Evolutionary conservation across 2,113 vertebrate genomes (phyloP).

Genomic region (Fulica atra): DNA sequence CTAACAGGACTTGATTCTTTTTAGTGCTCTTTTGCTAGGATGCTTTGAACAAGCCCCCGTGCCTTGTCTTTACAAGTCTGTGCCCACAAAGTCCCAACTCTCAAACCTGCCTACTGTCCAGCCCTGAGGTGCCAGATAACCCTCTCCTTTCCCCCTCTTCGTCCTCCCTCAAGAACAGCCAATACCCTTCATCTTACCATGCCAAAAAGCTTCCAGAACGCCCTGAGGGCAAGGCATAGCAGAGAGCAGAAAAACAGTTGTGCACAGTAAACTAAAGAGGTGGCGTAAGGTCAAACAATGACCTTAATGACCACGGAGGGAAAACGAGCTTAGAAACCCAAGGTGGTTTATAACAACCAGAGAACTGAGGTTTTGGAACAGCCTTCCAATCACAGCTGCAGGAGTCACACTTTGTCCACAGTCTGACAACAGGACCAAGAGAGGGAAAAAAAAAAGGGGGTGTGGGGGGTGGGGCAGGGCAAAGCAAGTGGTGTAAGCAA

Average conservation of each 20-base stretch:
- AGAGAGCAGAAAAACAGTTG: not conserved
- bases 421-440: not conserved
- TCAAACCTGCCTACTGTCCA: not conserved
- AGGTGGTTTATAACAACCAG: not conserved
- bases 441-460: no score
- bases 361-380: not conserved
- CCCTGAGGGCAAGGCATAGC: not conserved
- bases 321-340: not conserved
- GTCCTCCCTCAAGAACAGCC: not conserved
- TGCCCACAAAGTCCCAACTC: not conserved
- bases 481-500: not conserved
- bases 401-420: not conserved
- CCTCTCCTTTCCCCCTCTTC: fast-evolving
- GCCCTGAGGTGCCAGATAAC: not conserved
- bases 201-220: not conserved
- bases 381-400: not conserved
- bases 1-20: not conserved
- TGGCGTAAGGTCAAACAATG: not conserved
- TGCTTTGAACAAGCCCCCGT: not conserved
- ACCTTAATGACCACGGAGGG: not conserved
- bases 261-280: not conserved
- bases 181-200: not conserved
- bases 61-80: not conserved
- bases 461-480: no score
- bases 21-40: not conserved